A percentile compares a stretch with the other conserved stretches of the same genome.
Evolutionary conservation across 2,888 invertebrate species (phyloP).

Genomic region (Pandemis cinnamomeana): DNA sequence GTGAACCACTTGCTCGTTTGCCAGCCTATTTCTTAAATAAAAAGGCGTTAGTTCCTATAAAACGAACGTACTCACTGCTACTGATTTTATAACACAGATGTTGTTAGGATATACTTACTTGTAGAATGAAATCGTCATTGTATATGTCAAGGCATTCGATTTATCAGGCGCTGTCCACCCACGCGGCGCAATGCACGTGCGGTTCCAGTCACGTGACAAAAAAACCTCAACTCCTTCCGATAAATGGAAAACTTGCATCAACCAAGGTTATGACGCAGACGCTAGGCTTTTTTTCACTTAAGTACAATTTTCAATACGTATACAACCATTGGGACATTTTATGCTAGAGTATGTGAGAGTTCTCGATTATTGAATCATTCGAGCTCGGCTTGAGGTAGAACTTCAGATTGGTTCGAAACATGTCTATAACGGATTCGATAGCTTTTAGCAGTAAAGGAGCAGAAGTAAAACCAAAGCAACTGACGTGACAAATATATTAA

Average conservation of each 20-base stretch:
- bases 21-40: too few species aligned
- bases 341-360: too few species aligned
- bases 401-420: too few species aligned
- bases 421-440: too few species aligned
- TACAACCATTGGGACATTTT: background rate
- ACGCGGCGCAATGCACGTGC: slow-evolving; percentile 15
- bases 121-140: background rate
- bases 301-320: background rate
- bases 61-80: background rate
- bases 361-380: too few species aligned
- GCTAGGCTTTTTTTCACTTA: background rate
- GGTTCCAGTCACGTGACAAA: slow-evolving; percentile 15
- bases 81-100: background rate
- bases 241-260: slow-evolving; percentile 3
- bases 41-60: background rate
- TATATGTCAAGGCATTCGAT: background rate
- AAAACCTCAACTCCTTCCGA: slow-evolving; percentile 4
- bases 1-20: too few species aligned
- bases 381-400: too few species aligned
- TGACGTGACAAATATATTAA: too few species aligned
- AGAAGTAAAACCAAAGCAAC: too few species aligned
- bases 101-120: background rate
- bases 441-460: too few species aligned
- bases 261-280: background rate
- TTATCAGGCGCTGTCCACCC: slow-evolving; percentile 2